Base-by-base conservation (phyloP, 2,113 vertebrate species). In the Pardalotus punctatus region DNA sequence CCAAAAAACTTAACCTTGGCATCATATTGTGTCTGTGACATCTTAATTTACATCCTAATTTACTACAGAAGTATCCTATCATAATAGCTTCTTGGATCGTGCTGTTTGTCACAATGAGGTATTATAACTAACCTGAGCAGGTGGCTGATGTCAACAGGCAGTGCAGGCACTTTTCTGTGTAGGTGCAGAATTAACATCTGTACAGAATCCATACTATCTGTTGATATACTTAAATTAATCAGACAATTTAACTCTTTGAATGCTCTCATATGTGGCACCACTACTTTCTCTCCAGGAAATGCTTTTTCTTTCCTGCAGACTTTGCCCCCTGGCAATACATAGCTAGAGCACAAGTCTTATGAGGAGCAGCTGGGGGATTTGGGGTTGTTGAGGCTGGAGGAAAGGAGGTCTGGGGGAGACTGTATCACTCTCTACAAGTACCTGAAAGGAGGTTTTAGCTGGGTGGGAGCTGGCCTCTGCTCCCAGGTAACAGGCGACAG, bases 11-110 rank as follows among this genome's bases (percentile, higher is more conserved):
- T 96, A 92, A 97, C 94, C 90, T 93, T 80, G 71, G 58, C 54
- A 92, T 95, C 74, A 54, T 92, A 93, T 82, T 77, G 36, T 60
- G 53, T 65, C 74, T 85, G 45, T 65, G 90, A 88, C 88, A 94
- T 72, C 74, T 87, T 86, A 88, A 94, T 96, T 90, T 94, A 66
- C 86, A 88, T 93, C 83, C 42, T 88, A 88, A 91, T 94, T 93
- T 92, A 83, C 71, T 82, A 36, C 2, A 90, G 81, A 92, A 90
- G 79, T 73, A 80, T 69, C 58, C 90, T 90, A 56, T 53, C 70
- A 72, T 85, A 93, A 92, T 42, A 65, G 66, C 38, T 66, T 80
- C 74, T 90, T 94, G 88, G 85, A 93, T 95, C 48, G 43, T 70
- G 56, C 42, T 69, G 66, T 88, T 91, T 92, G 82, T 87, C 94